Evolutionary conservation across 2,113 vertebrate species (phyloP), one percentile per base, ranked within the genome.

Genomic region (Microcebus ravelobensis): DNA sequence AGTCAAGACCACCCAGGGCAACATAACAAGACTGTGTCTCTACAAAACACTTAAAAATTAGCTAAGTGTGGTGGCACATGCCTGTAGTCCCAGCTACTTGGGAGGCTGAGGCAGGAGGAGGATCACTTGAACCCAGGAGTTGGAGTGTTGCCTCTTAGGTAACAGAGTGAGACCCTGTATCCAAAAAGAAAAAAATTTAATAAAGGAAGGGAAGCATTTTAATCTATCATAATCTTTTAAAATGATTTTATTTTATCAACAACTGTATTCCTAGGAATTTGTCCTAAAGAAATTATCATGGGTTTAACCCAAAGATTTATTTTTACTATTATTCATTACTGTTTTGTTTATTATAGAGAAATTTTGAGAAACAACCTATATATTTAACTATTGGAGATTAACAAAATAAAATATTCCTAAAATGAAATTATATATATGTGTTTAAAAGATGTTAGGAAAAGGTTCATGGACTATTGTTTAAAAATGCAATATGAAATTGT

Each of bases 361-460:
- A 88, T 36, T 84, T 50, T 61, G 29, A 86, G 48, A 92, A 94
- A 90, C 27, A 52, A 76, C 10, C 13, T 76, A 57, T 5, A 27
- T 87, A 11, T 90, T 82, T 92, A 81, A 55, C 6, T 96, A 42
- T 42, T 87, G 34, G 14, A 27, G 17, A 96, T 45, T 91, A 79
- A 42, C 86, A 93, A 96, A 94, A 82, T 77, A 94, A 87, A 84
- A 81, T 91, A 90, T 68, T 1, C 9, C 6, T 92, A 85, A 82
- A 29, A 67, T 39, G 5, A 92, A 90, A 90, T 74, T 48, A 48
- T 18, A 29, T 71, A 23, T 81, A 84, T 59, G 3, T 10, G 5
- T 10, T 96, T 90, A 2, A 13, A 74, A 74, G 71, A 61, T 50
- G 29, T 79, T 71, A 48, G 57, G 39, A 81, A 95, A 90, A 95